A percentile compares a stretch with the other conserved stretches of the same genome.
Conservation (phyloP, 2,797 vertebrate genomes). For the Sciaenops ocellatus region DNA sequence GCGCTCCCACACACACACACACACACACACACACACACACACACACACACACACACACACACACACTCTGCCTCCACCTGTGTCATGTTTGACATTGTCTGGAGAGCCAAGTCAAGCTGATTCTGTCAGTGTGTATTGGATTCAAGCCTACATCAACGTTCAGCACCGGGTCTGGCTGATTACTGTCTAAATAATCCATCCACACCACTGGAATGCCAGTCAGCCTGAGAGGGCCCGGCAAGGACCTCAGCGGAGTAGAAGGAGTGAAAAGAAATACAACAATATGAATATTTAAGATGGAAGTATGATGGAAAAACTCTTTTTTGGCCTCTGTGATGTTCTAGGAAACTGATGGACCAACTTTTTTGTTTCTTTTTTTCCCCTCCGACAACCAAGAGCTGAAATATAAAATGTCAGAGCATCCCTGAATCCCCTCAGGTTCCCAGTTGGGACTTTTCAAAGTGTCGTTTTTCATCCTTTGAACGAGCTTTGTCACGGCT, state of each 20-base stretch:
- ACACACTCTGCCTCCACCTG: slow-evolving; percentile 28
- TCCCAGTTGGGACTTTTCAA: slow-evolving; percentile 42
- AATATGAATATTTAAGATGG: neutral
- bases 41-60: slow-evolving; percentile 1
- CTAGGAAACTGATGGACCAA: neutral
- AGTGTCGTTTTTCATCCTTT: slow-evolving; percentile 45
- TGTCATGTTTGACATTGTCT: slow-evolving; percentile 47
- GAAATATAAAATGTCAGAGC: slow-evolving; percentile 10
- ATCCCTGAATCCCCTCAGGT: slow-evolving; percentile 27
- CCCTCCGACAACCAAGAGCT: neutral
- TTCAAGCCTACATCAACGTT: slow-evolving; percentile 40
- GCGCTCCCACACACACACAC: neutral
- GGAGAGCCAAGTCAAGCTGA: slow-evolving; percentile 47
- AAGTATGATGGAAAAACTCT: neutral
- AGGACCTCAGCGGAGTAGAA: neutral
- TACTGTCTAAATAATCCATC: slow-evolving; percentile 48
- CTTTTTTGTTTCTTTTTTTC: neutral
- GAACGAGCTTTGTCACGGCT: slow-evolving; percentile 33
- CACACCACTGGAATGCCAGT: slow-evolving; percentile 7
- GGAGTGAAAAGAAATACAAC: neutral
- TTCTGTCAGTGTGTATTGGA: slow-evolving; percentile 53
- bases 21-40: neutral
- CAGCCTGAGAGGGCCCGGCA: neutral
- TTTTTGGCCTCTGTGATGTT: neutral
- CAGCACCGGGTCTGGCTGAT: slow-evolving; percentile 39